Evolutionary conservation across 2,113 vertebrate genomes (phyloP), one percentile per base, ranked within the genome.

Genomic region (Festucalex cinctus): DNA sequence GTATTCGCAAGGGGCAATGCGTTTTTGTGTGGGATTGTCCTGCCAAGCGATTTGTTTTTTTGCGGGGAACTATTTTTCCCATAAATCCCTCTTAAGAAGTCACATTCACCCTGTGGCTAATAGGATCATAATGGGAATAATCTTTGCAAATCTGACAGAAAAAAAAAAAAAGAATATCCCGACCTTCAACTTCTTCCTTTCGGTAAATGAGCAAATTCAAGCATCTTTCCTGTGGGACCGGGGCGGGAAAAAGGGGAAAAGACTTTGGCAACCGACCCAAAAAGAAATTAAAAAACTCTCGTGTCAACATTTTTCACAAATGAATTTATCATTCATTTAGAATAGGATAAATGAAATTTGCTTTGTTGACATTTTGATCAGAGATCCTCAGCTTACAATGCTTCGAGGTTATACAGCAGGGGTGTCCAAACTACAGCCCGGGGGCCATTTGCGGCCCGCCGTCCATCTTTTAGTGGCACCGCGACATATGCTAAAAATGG

Each of bases 11-110:
- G 63, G 82, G 76, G 81, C 68, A 57, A 72, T 88, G 65, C 24
- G 57, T 36, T 76, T 65, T 43, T 24, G 39, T 26, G 19, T 57
- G 51, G 74, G 75, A 84, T 84, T 84, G 81, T 80, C 85, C 80
- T 71, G 80, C 68, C 3, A 22, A 80, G 81, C 76, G 83, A 56
- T 81, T 78, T 82, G 88, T 89, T 86, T 88, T 77, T 62, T 88
- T 85, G 48, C 65, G 70, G 84, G 83, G 87, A 85, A 85, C 87
- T 84, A 83, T 79, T 91, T 91, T 88, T 88, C 90, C 84, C 88
- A 91, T 90, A 90, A 92, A 91, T 90, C 90, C 89, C 89, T 91
- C 89, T 91, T 90, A 91, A 91, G 89, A 67, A 86, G 90, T 91
- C 88, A 91, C 90, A 91, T 90, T 91, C 85, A 91, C 86, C 83